These are phyloP conservation scores for Paedocypris sp. DNA, from an alignment of 2,113 vertebrate species.

Conservation along the genomic window DNA sequence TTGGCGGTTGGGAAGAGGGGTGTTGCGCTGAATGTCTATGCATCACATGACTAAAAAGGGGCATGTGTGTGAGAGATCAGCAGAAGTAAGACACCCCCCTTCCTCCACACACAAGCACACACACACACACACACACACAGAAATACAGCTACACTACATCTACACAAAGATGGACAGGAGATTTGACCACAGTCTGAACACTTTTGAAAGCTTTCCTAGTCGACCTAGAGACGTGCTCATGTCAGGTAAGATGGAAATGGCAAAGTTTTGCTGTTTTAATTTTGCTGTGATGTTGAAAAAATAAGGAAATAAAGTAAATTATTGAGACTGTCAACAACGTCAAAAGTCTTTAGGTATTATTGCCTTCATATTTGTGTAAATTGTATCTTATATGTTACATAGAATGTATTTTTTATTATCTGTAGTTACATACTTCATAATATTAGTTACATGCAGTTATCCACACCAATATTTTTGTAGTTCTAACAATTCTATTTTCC, in stretches of 20 bases:
- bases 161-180: slow-evolving; percentile 65
- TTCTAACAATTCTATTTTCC: too few relatives aligned
- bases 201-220: slow-evolving; percentile 46
- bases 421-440: too few relatives aligned
- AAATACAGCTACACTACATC: not conserved
- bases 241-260: slow-evolving; percentile 65
- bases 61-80: slow-evolving; percentile 42
- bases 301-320: too few relatives aligned
- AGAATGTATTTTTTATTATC: too few relatives aligned
- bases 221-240: slow-evolving; percentile 66
- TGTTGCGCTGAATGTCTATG: slow-evolving; percentile 31
- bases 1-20: slow-evolving; percentile 22
- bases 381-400: too few relatives aligned
- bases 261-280: not conserved
- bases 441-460: too few relatives aligned
- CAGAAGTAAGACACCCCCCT: slow-evolving; percentile 11
- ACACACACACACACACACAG: not conserved
- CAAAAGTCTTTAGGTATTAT: too few relatives aligned
- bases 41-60: slow-evolving; percentile 55
- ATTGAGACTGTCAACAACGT: too few relatives aligned
- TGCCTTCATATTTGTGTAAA: too few relatives aligned
- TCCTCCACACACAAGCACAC: slow-evolving; percentile 7
- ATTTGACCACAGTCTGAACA: slow-evolving; percentile 42
- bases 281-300: not conserved
- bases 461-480: too few relatives aligned